phyloP scores from a whole-genome alignment of 2,113 vertebrate species.

The Austrofundulus limnaeus region DNA sequence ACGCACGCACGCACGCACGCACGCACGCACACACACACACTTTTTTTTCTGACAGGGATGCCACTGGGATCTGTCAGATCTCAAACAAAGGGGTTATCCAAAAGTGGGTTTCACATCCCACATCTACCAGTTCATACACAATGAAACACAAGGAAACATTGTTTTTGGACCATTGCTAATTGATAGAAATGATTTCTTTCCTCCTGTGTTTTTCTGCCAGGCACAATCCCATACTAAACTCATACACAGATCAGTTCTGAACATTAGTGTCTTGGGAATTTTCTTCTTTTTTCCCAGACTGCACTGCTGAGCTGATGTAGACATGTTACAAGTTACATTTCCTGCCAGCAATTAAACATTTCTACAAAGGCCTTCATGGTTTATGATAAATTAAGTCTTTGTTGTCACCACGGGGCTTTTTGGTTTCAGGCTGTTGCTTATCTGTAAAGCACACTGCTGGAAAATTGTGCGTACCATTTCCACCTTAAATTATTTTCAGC shows the following conservation, averaged over 20 bases:
- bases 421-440: conserved; percentile 16
- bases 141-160: background rate
- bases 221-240: conserved; percentile 23
- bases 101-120: conserved; percentile 45
- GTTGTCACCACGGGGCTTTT: background rate
- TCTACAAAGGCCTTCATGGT: conserved; percentile 1
- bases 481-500: background rate
- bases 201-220: conserved; percentile 14
- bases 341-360: conserved; percentile 26
- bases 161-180: conserved; percentile 25
- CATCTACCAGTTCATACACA: conserved; percentile 1
- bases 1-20: too few relatives aligned
- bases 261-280: conserved; percentile 10
- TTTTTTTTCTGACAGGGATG: conserved; percentile 49
- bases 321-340: conserved; percentile 7
- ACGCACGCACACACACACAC: too few relatives aligned
- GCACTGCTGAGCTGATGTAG: background rate
- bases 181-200: conserved; percentile 16
- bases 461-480: background rate
- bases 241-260: conserved; percentile 23
- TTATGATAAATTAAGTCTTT: conserved; percentile 18
- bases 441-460: conserved; percentile 1
- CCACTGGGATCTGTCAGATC: conserved; percentile 62
- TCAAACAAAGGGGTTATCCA: conserved; percentile 59
- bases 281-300: conserved; percentile 22